Evolutionary conservation across 2,113 vertebrate genomes (phyloP), one percentile per base, ranked within the genome.

Genomic region (Parotia lawesii): DNA sequence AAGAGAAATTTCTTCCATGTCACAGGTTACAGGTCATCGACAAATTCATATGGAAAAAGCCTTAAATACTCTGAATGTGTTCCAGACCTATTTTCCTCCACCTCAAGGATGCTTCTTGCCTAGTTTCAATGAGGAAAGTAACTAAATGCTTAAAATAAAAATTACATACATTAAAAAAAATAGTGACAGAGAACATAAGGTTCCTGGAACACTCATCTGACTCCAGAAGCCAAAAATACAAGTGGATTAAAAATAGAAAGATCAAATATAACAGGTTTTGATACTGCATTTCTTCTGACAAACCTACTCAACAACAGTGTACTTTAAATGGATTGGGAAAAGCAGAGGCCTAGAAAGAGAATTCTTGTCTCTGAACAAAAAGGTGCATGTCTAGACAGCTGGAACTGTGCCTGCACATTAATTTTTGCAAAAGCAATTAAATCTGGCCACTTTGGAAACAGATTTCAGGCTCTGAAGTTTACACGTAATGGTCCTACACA

Each of bases 171-270:
- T 76, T 23, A 1, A 10, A 29, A 64, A 64, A 67, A 54, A 27
- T 17, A 65, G 31, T 60, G 48, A 22, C 48, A 65, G 54, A 78
- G 83, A 89, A 93, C 70, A 78, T 56, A 45, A 56, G 40, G 74
- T 93, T 89, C 93, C 85, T 75, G 62, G 57, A 95, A 89, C 57
- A 69, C 29, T 64, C 56, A 75, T 64, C 66, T 54, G 80, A 93
- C n/a, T 92, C 62, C 19, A 86, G 40, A 51, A 90, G 80, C 57
- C 70, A 91, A 92, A 96, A 94, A 84, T 61, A 88, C 18, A 93
- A 78, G 21, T 31, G 16, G 38, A 90, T 40, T 38, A 66, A 66
- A 91, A 92, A 83, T 70, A 61, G 31, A 79, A 51, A 60, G 8
- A 65, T 78, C 57, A 91, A 78, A 62, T 56, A 12, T 51, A 79